Evolutionary conservation across 2,113 vertebrate genomes (phyloP), one percentile per base, ranked within the genome.

Genomic region (Lycocorax pyrrhopterus): DNA sequence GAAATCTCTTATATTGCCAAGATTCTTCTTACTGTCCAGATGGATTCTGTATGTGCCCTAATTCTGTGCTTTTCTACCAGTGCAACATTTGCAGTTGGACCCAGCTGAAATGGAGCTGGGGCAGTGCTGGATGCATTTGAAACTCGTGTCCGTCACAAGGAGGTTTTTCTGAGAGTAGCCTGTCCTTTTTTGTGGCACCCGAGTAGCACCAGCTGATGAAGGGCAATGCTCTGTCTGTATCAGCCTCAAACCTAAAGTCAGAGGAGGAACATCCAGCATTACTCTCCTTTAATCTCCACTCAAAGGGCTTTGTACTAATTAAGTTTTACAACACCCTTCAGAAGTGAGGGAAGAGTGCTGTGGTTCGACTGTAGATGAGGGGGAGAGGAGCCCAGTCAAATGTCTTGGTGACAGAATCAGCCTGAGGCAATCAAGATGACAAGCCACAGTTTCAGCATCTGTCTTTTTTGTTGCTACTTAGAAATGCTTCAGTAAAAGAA

Each of bases 301-400:
- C 49, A 62, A 23, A 94, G 25, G 87, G 33, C 43, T 94, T 87
- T 86, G 68, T 74, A 55, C 51, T 95, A 90, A 90, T 88, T 86
- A 90, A 77, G 87, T 8, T 89, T 87, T 87, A 72, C n/a, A 87
- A 49, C 52, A 51, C 62, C 53, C 56, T 68, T 78, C n/a, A 68
- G 52, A 93, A 90, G 13, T 4, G 49, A 64, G 26, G 64, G 35
- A 39, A 56, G 58, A 75, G 37, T 35, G n/a, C 22, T 58, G 7
- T 11, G 21, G 33, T 15, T 84, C 0, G 1, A 51, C 43, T 81
- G 52, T 13, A 75, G 67, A 86, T 55, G 72, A 87, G 71, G 37
- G 26, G 43, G 46, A 85, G 33, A 93, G 74, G 29, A 79, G 37
- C 64, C 73, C 5, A 12, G 51, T n/a, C 43, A 77, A 77, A 90